Base-by-base conservation (phyloP, 2,888 invertebrate genomes). In the Coelinius sp. region DNA sequence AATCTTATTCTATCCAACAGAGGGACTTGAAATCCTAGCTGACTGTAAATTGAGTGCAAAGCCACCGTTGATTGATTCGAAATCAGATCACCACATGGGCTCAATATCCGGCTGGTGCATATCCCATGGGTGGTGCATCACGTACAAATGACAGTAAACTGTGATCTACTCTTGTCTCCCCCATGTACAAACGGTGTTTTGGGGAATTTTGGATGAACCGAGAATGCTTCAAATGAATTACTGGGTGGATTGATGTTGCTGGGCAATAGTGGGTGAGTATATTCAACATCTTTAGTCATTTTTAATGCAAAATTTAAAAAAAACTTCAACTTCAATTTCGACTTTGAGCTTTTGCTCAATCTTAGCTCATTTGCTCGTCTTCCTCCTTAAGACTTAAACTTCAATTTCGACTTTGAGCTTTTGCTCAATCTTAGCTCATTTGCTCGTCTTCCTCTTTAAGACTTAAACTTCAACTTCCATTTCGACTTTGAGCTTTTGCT, bases 41-140 rank as follows among this genome's bases (percentile, higher is more conserved):
- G 85, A 83, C 84, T 85, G 85, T 84, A 86, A 86, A 86, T 86
- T 86, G 84, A 85, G 86, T 83, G 83, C 85, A 81, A 84, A 85
- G 84, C 86, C 85, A 79, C 81, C 81, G 82, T 83, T 85, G 86
- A 86, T 86, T 86, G 86, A 84, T 86, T 86, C 85, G 83, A 85
- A 86, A 86, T 86, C 85, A 81, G 85, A 86, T 86, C 85, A 85
- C 81, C 78, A 72, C 76, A n/a, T 79, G 77, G 77, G 78, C 77
- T 71, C 76, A 76, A 78, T 80, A 78, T 76, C 78, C 77, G 75
- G 76, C 75, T 74, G 78, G 62, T 81, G 82, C 82, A 81, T n/a
- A n/a, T 80, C 78, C 73, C 22, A 35, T 35, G 62, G 79, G 78
- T 81, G 78, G 56, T 71, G 73, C 74, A 66, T 71, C 62, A 31